A percentile compares a stretch with the other conserved stretches of the same genome.
Conservation (phyloP, 2,113 vertebrate genomes). For the Perca fluviatilis region DNA sequence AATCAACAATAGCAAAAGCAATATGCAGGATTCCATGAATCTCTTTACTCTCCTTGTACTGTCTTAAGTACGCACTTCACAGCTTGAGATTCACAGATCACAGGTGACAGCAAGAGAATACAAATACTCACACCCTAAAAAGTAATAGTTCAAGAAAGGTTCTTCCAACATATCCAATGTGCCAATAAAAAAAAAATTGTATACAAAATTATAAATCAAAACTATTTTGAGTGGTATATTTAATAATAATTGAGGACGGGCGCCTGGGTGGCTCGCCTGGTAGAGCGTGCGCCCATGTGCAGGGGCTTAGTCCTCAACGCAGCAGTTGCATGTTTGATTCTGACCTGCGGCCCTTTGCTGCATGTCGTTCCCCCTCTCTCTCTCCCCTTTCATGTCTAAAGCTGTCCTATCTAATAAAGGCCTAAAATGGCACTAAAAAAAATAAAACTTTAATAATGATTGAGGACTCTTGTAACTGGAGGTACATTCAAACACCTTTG, state of each 20-base stretch:
- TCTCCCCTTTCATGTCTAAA: too few relatives aligned
- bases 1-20: slow-evolving; percentile 67
- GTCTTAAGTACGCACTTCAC: slow-evolving; percentile 3
- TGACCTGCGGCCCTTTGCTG: too few relatives aligned
- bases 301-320: too few relatives aligned
- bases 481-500: background rate
- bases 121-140: background rate
- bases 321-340: too few relatives aligned
- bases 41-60: slow-evolving; percentile 24
- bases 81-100: slow-evolving; percentile 42
- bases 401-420: too few relatives aligned
- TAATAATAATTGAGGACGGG: background rate
- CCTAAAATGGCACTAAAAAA: too few relatives aligned
- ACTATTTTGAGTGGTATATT: background rate
- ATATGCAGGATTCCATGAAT: slow-evolving; percentile 25
- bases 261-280: too few relatives aligned
- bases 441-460: background rate
- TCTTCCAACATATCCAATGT: background rate
- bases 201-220: background rate
- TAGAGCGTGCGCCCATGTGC: too few relatives aligned
- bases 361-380: too few relatives aligned
- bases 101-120: slow-evolving; percentile 14
- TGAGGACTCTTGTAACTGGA: background rate
- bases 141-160: background rate
- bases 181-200: too few relatives aligned